A percentile compares a stretch with the other conserved stretches of the same genome.
These are phyloP conservation scores for Serinus canaria DNA, from an alignment of 2,113 vertebrate genomes.

Conservation along the genomic window DNA sequence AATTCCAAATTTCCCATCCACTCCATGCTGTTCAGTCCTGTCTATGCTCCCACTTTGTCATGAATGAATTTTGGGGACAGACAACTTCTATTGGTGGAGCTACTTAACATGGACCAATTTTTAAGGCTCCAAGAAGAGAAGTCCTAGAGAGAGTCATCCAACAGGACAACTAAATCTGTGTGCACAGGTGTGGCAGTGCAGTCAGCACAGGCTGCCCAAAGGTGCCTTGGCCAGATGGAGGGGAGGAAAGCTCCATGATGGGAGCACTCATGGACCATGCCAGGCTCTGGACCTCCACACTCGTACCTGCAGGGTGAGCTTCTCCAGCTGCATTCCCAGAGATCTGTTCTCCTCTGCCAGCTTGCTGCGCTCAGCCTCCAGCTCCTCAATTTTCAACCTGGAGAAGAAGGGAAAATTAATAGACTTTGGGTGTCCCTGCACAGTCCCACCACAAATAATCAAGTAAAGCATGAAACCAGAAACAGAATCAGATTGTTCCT, in stretches of 20 bases:
- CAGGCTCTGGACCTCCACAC: background rate
- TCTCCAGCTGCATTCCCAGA: slow-evolving; percentile 88
- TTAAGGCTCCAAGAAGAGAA: background rate
- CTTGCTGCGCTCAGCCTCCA: slow-evolving; percentile 83
- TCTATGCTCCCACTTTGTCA: background rate
- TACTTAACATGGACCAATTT: background rate
- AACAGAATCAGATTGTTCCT: background rate
- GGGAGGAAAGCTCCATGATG: accelerated
- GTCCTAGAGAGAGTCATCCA: background rate
- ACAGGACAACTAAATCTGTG: background rate
- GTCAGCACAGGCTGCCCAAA: background rate
- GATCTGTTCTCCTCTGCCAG: slow-evolving; percentile 85
- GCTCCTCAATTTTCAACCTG: slow-evolving; percentile 92
- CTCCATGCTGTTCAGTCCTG: background rate
- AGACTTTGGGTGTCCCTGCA: background rate
- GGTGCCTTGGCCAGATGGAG: background rate
- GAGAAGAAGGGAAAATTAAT: background rate
- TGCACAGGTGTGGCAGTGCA: background rate
- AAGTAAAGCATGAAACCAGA: background rate
- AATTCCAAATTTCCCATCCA: background rate
- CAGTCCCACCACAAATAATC: background rate
- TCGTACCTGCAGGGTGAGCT: slow-evolving; percentile 84
- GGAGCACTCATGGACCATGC: accelerated
- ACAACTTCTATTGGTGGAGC: background rate
- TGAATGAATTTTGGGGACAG: background rate